Percentiles rank a stretch among this genome's conserved stretches.
phyloP scores from a whole-genome alignment of 2,113 vertebrate genomes.

The Chloebia gouldiae region DNA sequence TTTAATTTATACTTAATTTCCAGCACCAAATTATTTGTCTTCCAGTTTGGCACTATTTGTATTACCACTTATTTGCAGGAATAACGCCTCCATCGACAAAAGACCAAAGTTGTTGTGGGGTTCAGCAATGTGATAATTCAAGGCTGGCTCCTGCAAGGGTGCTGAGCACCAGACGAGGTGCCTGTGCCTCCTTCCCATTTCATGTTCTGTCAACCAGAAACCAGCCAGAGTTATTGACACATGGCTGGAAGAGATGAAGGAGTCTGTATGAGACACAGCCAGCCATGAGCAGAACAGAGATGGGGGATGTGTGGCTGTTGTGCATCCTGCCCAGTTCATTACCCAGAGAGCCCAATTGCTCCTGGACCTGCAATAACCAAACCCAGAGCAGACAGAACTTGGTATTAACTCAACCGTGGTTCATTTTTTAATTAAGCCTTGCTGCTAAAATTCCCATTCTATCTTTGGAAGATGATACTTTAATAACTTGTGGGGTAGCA shows the following conservation, averaged over 20 bases:
- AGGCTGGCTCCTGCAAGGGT: neutral
- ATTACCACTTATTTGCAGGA: neutral
- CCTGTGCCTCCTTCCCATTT: neutral
- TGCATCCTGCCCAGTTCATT: constrained; percentile 49
- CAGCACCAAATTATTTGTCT: neutral
- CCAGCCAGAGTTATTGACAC: fast-evolving
- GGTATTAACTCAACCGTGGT: neutral
- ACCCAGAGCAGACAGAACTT: constrained; percentile 68
- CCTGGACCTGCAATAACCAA: constrained; percentile 76
- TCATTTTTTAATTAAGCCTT: neutral
- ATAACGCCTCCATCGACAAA: neutral
- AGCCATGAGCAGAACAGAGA: neutral
- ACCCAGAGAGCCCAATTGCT: constrained; percentile 73
- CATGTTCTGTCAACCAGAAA: neutral
- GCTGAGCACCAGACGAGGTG: neutral
- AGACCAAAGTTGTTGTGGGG: neutral
- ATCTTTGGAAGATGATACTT: neutral
- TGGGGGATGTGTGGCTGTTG: neutral
- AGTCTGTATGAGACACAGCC: neutral
- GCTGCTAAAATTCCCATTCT: neutral
- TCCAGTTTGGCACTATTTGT: neutral
- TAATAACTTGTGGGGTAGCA: neutral
- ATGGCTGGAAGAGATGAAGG: neutral
- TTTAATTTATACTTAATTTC: neutral
- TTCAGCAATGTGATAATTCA: neutral